These are phyloP conservation scores for Drosophila miranda DNA, from an alignment of 1,140 invertebrate genomes.

Conservation along the genomic window DNA sequence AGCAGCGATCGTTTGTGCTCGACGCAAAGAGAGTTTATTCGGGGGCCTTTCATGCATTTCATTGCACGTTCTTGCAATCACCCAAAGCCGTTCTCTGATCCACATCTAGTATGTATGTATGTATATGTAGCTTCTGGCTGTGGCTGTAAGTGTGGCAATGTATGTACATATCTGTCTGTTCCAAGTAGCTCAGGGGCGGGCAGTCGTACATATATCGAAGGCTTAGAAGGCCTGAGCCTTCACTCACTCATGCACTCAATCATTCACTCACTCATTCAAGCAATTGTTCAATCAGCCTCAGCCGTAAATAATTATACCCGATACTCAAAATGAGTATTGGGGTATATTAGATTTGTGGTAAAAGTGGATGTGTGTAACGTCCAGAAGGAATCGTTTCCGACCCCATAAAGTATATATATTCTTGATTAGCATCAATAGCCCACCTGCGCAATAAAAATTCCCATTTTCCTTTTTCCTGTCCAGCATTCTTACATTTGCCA, in stretches of 20 bases:
- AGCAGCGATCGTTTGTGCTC: too few species aligned
- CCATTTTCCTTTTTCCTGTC: not conserved
- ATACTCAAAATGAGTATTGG: too few species aligned
- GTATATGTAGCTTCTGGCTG: not conserved
- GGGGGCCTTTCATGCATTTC: too few species aligned
- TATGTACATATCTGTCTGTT: not conserved
- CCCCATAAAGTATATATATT: too few species aligned
- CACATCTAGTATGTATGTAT: too few species aligned
- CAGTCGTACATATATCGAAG: slow-evolving; percentile 9
- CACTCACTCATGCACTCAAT: slow-evolving; percentile 13
- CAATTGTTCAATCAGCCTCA: slow-evolving; percentile 44
- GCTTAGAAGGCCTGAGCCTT: slow-evolving; percentile 35
- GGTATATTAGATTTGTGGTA: too few species aligned
- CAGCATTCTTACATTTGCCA: slow-evolving; percentile 24
- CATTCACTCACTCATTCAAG: slow-evolving; percentile 19
- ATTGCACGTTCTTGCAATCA: too few species aligned
- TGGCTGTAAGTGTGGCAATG: not conserved
- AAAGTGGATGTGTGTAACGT: too few species aligned
- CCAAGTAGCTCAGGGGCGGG: slow-evolving; percentile 52
- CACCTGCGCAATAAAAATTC: slow-evolving; percentile 38
- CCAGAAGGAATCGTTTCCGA: too few species aligned
- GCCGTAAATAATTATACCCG: slow-evolving; percentile 49
- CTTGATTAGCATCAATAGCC: too few species aligned
- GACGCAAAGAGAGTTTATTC: too few species aligned
- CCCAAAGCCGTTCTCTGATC: too few species aligned